Percentiles rank a stretch among this genome's conserved stretches.
phyloP scores from a whole-genome alignment of 2,797 vertebrate species.

The Galagoides demidoff region DNA sequence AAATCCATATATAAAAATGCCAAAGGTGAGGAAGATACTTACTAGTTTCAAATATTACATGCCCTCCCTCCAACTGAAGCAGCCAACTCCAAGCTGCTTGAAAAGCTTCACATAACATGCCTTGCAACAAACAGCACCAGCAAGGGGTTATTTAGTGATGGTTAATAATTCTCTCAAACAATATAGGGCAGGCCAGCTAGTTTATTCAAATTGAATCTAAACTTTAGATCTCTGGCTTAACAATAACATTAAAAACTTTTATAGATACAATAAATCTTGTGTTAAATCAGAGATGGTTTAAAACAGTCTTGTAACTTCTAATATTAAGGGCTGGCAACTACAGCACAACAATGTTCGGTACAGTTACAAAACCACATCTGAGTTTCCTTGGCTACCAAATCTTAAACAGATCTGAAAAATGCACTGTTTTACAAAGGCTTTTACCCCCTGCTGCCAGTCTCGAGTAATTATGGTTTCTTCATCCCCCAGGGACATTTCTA shows the following conservation, averaged over 20 bases:
- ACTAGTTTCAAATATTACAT: not conserved
- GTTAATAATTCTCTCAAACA: constrained; percentile 72
- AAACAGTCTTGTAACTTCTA: constrained; percentile 55
- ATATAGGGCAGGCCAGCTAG: constrained; percentile 54
- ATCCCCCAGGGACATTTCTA: constrained; percentile 59
- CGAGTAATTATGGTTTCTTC: constrained; percentile 36
- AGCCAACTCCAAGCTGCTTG: not conserved
- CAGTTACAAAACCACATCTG: constrained; percentile 62
- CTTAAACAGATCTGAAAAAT: constrained; percentile 35
- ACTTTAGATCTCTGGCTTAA: constrained; percentile 67
- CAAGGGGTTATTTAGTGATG: constrained; percentile 46
- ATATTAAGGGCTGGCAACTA: constrained; percentile 61
- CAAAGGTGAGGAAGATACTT: not conserved
- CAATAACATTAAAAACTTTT: constrained; percentile 58
- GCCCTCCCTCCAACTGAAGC: not conserved
- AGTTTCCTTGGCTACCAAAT: constrained; percentile 62
- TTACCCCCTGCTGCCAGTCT: constrained; percentile 40
- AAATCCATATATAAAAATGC: not conserved
- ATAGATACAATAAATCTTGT: constrained; percentile 62
- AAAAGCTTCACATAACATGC: not conserved
- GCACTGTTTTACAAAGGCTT: not conserved
- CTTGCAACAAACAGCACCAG: not conserved
- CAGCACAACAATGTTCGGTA: constrained; percentile 41
- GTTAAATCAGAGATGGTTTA: constrained; percentile 61
- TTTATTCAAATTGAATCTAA: constrained; percentile 75